Evolutionary conservation across 1,140 invertebrate species (phyloP), one percentile per base, ranked within the genome.

Genomic region (Drepana arcuata): DNA sequence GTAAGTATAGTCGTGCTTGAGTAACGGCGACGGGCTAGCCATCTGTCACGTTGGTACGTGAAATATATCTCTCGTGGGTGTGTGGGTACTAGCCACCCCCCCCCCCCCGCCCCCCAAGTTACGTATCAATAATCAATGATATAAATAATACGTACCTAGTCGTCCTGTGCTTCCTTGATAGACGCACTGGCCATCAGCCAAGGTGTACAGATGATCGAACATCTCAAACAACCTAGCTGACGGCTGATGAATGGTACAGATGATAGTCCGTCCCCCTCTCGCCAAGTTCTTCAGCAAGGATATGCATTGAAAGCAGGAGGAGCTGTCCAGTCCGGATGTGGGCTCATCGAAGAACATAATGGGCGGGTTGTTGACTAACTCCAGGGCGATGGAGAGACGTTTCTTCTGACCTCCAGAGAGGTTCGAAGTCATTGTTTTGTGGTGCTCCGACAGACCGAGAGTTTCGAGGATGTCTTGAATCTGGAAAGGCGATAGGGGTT

Each of bases 261-360:
- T 95, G 34, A 99, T 96, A 0, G 96, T 97, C 41, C 96, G 86
- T 0, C 96, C 96, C 16, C 94, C 95, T 14, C 91, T 86, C 0
- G 96, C 94, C 29, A 99, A 72, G n/a, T 90, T 92, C 84, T 97
- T 93, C 52, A 96, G 72, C 27, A 95, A 66, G 7, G 91, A 91
- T 28, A 98, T 94, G 68, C 95, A 98, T 74, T 97, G 95, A 68
- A 95, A 96, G 74, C 95, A 96, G 0, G 95, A 96, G 0, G 94
- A 95, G 54, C 94, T 96, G 75, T 98, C 96, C 65, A 98, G 81
- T 9, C 96, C 96, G 55, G 95, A 97, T 0, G 96, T 99, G 0
- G 96, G 96, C 72, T 99, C 96, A 70, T 99, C 97, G 68, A 99
- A 97, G 79, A 98, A 98, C 94, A 99, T 98, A 36, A 99, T 91